Evolutionary conservation across 2,113 vertebrate species (phyloP).

Genomic region (Tiliqua scincoides): DNA sequence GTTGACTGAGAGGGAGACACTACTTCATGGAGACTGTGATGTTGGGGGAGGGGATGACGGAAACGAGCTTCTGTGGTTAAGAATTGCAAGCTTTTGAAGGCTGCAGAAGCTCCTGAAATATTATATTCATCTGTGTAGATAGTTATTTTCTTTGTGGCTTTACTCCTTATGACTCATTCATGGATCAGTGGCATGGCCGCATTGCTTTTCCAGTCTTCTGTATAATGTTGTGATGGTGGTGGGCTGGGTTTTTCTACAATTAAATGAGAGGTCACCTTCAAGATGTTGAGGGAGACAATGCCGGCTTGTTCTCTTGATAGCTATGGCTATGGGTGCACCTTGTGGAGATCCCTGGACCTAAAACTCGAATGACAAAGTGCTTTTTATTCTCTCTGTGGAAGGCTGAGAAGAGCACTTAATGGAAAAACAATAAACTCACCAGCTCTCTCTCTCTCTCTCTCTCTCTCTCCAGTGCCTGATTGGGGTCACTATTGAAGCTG

Average conservation of each 20-base stretch:
- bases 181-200: background rate
- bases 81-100: background rate
- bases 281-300: background rate
- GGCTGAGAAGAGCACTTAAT: background rate
- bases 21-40: background rate
- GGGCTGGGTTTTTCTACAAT: background rate
- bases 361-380: background rate
- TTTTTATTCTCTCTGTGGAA: slow-evolving; percentile 8
- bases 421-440: slow-evolving; percentile 10
- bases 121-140: background rate
- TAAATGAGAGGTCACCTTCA: background rate
- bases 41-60: background rate
- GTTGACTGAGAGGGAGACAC: background rate
- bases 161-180: background rate
- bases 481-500: background rate
- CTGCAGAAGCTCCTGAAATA: slow-evolving; percentile 9
- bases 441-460: background rate
- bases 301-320: background rate
- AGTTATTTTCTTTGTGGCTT: background rate
- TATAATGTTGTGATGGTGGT: background rate
- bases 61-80: slow-evolving; percentile 3
- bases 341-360: background rate
- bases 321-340: background rate
- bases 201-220: background rate
- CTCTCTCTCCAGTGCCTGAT: too few relatives aligned